Percentiles rank a stretch among this genome's conserved stretches.
Evolutionary conservation across 1,140 invertebrate species (phyloP).

Genomic region (Lasioglossum albipes): DNA sequence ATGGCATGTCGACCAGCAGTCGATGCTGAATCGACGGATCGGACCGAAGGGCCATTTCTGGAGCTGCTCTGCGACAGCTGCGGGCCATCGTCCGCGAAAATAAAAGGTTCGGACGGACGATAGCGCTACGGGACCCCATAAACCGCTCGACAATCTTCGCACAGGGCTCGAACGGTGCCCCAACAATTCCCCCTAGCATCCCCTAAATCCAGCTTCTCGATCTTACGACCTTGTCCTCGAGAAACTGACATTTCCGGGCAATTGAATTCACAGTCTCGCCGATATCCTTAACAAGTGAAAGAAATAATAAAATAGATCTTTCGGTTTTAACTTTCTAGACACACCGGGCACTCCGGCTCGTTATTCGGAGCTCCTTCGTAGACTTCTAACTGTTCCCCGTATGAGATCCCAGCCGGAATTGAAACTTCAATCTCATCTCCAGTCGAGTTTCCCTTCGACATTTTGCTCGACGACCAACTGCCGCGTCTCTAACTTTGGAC

Average conservation of each 20-base stretch:
- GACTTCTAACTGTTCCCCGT: conserved; percentile 36
- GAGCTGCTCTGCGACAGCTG: conserved; percentile 50
- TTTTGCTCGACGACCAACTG: conserved; percentile 40
- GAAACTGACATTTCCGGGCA: too few species aligned
- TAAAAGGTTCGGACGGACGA: conserved; percentile 52
- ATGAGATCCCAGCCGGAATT: conserved; percentile 20
- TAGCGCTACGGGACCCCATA: conserved; percentile 37
- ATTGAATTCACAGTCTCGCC: too few species aligned
- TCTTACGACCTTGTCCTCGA: too few species aligned
- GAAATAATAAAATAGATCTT: too few species aligned
- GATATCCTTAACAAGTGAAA: too few species aligned
- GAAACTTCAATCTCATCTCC: conserved; percentile 36
- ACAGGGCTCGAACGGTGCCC: background rate
- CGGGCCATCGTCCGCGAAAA: conserved; percentile 52
- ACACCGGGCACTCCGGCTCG: conserved; percentile 12
- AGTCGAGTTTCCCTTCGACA: conserved; percentile 49
- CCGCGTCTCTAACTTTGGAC: conserved; percentile 21
- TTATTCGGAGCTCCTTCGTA: conserved; percentile 36
- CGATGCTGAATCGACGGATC: conserved; percentile 53
- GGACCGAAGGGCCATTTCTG: conserved; percentile 36
- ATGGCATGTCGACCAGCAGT: conserved; percentile 41
- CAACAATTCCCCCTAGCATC: too few species aligned
- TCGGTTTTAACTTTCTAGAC: background rate
- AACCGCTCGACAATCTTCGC: conserved; percentile 44
- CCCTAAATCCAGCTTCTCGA: too few species aligned